phyloP scores from a whole-genome alignment of 2,797 vertebrate genomes.

The Pangasius macronema region DNA sequence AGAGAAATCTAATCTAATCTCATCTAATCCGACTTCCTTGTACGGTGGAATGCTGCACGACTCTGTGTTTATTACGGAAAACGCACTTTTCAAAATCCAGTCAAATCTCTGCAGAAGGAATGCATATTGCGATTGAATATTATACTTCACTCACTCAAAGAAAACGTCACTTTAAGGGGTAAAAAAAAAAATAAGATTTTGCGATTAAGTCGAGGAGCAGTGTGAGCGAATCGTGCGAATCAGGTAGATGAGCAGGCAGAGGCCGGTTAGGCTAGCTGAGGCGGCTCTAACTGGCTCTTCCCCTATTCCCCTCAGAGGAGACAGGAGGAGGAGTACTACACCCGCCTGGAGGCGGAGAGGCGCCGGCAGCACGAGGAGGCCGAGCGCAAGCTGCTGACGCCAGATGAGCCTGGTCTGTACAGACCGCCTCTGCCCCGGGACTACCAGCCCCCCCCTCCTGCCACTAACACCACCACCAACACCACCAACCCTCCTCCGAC shows the following conservation, averaged over 20 bases:
- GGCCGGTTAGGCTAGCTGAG: constrained; percentile 33
- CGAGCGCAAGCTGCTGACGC: constrained; percentile 90
- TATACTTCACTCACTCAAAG: not conserved
- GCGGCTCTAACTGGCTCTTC: constrained; percentile 78
- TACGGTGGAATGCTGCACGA: not conserved
- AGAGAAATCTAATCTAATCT: not conserved
- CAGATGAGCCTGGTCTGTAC: constrained; percentile 95
- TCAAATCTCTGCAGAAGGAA: not conserved
- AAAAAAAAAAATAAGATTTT: not conserved
- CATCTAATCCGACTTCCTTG: not conserved
- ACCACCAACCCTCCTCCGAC: constrained; percentile 86
- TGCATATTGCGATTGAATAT: no score
- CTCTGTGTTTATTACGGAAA: not conserved
- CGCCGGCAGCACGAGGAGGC: constrained; percentile 96
- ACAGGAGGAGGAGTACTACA: constrained; percentile 98
- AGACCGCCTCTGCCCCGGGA: constrained; percentile 94
- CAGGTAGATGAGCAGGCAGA: constrained; percentile 20
- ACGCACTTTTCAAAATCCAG: not conserved
- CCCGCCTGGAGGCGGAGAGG: constrained; percentile 92
- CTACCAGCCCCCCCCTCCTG: constrained; percentile 85
- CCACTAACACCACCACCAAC: constrained; percentile 70
- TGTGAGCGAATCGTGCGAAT: not conserved
- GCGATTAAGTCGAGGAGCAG: not conserved
- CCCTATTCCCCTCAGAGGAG: constrained; percentile 84
- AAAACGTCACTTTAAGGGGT: not conserved